These are phyloP conservation scores for Drosophila teissieri DNA, from an alignment of 1,140 invertebrate genomes.

Conservation along the genomic window DNA sequence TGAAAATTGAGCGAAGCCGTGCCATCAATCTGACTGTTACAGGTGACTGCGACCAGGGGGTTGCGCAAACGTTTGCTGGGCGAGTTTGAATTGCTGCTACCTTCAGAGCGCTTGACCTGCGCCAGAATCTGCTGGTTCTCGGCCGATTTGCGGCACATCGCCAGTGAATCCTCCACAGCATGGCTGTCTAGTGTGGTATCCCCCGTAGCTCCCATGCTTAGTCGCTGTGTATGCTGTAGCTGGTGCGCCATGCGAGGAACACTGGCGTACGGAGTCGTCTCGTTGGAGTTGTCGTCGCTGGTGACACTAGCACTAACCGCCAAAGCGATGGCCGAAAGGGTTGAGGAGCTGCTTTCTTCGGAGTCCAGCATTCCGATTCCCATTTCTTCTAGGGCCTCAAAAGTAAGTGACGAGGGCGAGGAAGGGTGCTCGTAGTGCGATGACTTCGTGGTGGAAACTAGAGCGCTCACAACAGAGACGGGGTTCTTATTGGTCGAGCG, in stretches of 20 bases:
- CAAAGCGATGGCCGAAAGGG: constrained; percentile 67
- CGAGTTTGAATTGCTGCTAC: constrained; percentile 66
- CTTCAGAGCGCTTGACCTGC: constrained; percentile 51
- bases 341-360: constrained; percentile 81
- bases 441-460: constrained; percentile 46
- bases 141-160: constrained; percentile 29
- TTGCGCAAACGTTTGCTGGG: constrained; percentile 69
- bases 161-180: constrained; percentile 35
- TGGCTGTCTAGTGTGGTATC: constrained; percentile 58
- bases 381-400: constrained; percentile 79
- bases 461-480: constrained; percentile 7
- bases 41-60: constrained; percentile 66
- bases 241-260: constrained; percentile 65
- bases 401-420: constrained; percentile 67
- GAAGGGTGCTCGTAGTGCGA: constrained; percentile 66
- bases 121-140: constrained; percentile 43
- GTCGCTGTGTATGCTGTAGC: constrained; percentile 55
- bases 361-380: constrained; percentile 83
- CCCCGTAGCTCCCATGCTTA: constrained; percentile 48
- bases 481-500: constrained; percentile 58
- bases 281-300: constrained; percentile 81
- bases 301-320: constrained; percentile 61
- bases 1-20: constrained; percentile 49
- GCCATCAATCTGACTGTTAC: constrained; percentile 28
- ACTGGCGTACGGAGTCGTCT: constrained; percentile 67